Base-by-base conservation (phyloP, 2,888 invertebrate species). In the Dexiosoma caninum region DNA sequence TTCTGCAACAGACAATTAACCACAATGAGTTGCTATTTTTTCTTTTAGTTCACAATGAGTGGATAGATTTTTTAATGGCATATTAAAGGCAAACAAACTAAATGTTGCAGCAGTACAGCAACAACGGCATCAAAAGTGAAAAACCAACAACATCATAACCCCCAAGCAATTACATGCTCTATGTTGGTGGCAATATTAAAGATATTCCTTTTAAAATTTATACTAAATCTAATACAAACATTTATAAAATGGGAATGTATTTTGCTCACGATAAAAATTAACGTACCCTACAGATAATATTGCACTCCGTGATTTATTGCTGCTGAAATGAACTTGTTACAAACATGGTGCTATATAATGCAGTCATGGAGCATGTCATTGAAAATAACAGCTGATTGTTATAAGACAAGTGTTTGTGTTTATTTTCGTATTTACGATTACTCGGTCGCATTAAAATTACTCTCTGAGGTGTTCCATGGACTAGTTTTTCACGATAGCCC, bases 111-210 rank as follows among this genome's bases (percentile, higher is more conserved):
- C 23, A 40, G 42, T 19, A 42, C 42, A 32, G 35, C 9, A 42
- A 42, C 4, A 67, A 19, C 27, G 21, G 14, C 2, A 35, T 5
- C 6, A 10, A 12, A 5, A 69, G 30, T 12, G 3, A 27, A 62
- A 21, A 8, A 62, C 37, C 51, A 35, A 23, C 42, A 59, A n/a
- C 46, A 37, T 49, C 53, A 53, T 62, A 21, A 42, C 62, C 51
- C n/a, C 23, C 9, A 23, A 21, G 72, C 62, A 60, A 62, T 53
- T 62, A 53, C 51, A 72, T 53, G 32, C 23, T 72, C 23, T 23
- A 55, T 46, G 62, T 21, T 35, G 44, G 21, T 46, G 21, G 53
- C 16, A 72, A 53, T 42, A 62, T 35, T 21, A 32, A 32, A n/a
- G 53, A 72, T 53, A 59, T 19, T 66, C 27, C 37, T 19, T 37